These are phyloP conservation scores for Lutraria rhynchaena DNA, from an alignment of 1,140 invertebrate species.

Conservation along the genomic window DNA sequence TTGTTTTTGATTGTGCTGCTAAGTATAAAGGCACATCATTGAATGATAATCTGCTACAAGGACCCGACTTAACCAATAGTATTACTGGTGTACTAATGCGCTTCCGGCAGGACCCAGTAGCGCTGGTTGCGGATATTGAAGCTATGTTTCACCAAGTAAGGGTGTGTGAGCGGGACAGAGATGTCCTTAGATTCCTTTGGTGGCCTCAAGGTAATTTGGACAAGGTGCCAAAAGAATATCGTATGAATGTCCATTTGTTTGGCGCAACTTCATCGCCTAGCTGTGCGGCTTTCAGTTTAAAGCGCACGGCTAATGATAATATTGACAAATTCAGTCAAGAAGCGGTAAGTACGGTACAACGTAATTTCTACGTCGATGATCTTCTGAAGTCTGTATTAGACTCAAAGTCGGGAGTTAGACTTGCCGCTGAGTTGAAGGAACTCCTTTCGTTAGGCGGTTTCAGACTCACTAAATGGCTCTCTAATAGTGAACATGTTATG, in stretches of 20 bases:
- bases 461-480: constrained; percentile 10
- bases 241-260: constrained; percentile 61
- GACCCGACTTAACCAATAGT: constrained; percentile 78
- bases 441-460: not conserved
- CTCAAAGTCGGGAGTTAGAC: not conserved
- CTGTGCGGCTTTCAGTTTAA: constrained; percentile 35
- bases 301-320: constrained; percentile 34
- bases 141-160: constrained; percentile 56
- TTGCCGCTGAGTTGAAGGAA: not conserved
- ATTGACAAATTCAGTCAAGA: not conserved
- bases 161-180: not conserved
- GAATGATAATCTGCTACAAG: constrained; percentile 57
- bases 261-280: constrained; percentile 48
- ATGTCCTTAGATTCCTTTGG: constrained; percentile 57
- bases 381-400: constrained; percentile 38
- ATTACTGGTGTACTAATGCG: constrained; percentile 54
- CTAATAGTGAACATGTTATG: not conserved
- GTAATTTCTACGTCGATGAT: constrained; percentile 64
- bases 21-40: constrained; percentile 40
- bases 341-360: constrained; percentile 11
- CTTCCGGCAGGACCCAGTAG: constrained; percentile 63
- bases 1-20: constrained; percentile 55
- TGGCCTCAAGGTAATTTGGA: constrained; percentile 24
- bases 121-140: constrained; percentile 58
- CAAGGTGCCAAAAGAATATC: constrained; percentile 4